phyloP scores from a whole-genome alignment of 2,797 vertebrate species.

The Phrynocephalus vlangalii region DNA sequence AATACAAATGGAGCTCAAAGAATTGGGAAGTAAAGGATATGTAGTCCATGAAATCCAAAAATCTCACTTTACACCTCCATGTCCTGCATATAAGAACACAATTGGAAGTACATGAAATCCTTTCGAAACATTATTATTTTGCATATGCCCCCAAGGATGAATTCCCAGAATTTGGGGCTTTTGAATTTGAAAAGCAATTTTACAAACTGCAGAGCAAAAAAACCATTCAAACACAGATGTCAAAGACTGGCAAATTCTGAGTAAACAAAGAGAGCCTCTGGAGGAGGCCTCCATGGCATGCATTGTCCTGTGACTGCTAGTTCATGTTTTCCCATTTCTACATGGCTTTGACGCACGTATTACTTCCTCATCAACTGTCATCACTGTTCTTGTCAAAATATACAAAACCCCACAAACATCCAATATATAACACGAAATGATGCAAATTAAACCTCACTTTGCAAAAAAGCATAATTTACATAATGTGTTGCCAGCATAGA shows the following conservation, averaged over 20 bases:
- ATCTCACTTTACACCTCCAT: too few species aligned
- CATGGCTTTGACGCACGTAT: background rate
- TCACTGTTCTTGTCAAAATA: slow-evolving; percentile 32
- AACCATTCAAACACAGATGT: background rate
- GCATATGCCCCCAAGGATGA: background rate
- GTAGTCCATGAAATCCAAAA: too few species aligned
- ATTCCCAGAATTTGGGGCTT: background rate
- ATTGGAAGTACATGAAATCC: background rate
- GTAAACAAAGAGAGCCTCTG: background rate
- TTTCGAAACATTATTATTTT: background rate
- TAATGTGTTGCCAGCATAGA: slow-evolving; percentile 24
- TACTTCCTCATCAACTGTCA: slow-evolving; percentile 10
- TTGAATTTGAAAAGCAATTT: too few species aligned
- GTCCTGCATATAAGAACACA: background rate
- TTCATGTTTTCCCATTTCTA: background rate
- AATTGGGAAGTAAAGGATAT: too few species aligned
- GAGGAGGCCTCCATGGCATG: background rate
- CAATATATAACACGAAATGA: slow-evolving; percentile 24
- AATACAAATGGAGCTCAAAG: too few species aligned
- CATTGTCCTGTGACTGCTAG: background rate
- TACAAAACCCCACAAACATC: slow-evolving; percentile 14
- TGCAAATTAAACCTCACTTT: slow-evolving; percentile 36
- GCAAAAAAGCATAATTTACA: slow-evolving; percentile 40
- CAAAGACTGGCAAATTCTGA: background rate
- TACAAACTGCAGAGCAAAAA: background rate